Percentiles rank a stretch among this genome's conserved stretches.
These are phyloP conservation scores for Terrapene triunguis DNA, from an alignment of 2,113 vertebrate species.

Conservation along the genomic window DNA sequence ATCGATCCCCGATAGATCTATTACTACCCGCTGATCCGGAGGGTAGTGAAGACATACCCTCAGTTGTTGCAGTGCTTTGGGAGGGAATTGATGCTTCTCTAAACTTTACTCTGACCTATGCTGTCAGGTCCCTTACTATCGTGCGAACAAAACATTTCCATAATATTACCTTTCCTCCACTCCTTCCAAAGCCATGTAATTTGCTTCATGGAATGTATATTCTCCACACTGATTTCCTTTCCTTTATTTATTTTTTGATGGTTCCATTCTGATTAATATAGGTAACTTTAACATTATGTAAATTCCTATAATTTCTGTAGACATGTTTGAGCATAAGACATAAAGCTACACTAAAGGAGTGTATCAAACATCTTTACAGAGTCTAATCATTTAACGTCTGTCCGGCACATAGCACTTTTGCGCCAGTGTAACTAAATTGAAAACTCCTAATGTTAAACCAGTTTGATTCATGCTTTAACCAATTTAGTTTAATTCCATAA, in stretches of 20 bases:
- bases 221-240: neutral
- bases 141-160: neutral
- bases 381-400: neutral
- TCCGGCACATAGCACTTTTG: neutral
- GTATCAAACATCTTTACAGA: neutral
- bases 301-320: neutral
- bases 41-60: no score
- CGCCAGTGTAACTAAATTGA: neutral
- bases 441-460: slow-evolving; percentile 38
- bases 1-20: no score
- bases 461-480: neutral
- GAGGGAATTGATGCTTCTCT: neutral
- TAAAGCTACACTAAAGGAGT: neutral
- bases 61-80: neutral
- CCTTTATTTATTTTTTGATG: neutral
- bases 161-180: neutral
- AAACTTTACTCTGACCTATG: neutral
- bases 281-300: neutral
- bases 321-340: neutral
- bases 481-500: slow-evolving; percentile 37
- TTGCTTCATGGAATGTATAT: neutral
- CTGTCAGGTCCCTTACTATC: rapidly evolving
- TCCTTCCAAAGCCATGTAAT: neutral
- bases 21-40: no score
- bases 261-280: neutral